Base-by-base conservation (phyloP, 2,888 invertebrate genomes). In the Parnassius apollo region DNA sequence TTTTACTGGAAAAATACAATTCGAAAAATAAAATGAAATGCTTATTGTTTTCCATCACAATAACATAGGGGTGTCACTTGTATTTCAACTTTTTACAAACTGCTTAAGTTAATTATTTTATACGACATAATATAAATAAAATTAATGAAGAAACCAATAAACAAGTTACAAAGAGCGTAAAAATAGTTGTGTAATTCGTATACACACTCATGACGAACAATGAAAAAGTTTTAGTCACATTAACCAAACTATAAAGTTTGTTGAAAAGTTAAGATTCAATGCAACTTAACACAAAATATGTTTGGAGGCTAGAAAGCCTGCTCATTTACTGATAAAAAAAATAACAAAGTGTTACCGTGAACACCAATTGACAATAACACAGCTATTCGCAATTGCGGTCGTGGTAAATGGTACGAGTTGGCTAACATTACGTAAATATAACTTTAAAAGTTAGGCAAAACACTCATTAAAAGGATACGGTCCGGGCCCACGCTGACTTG, bases 401-500 rank as follows among this genome's bases (percentile, higher is more conserved):
- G 77, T 74, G 77, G 77, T 73, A 79, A 76, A 77, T 86, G 83
- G 83, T 86, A 82, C 25, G 82, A 85, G 81, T 35, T 84, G 82
- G 83, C 83, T 82, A 79, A 84, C 83, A 91, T 91, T 91, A 91
- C 90, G 90, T 90, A 91, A 91, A 91, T 85, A 80, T 76, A 80
- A 74, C 76, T 72, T 78, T 79, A 82, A 80, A 80, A 78, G 65
- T 69, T 75, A 63, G 74, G 68, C 73, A 76, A 74, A 76, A 72
- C 70, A 69, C 69, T 69, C 65, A 74, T 69, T 63, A 88, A 93
- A 93, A 93, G 93, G 93, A 93, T 93, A 93, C 93, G 92, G 80
- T 84, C 87, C 93, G 83, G 89, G 91, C 75, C 87, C 93, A 85
- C 91, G 93, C 82, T 88, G 93, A 91, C 85, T 91, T 81, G 92